Conservation (phyloP, 2,888 invertebrate species). For the Rhorus exstirpatorius region DNA sequence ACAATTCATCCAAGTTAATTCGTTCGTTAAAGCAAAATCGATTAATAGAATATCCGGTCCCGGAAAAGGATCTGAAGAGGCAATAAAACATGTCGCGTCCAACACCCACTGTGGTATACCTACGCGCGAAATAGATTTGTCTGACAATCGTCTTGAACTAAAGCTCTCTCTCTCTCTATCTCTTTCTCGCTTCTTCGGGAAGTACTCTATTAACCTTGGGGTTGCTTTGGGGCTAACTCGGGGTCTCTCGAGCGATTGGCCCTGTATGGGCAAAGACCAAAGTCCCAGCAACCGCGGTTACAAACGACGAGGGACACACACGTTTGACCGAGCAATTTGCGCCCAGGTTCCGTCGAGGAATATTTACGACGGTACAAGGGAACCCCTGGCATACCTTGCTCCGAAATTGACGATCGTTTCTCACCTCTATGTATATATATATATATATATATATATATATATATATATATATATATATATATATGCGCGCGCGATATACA, state of each 20-base stretch:
- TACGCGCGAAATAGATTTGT: conserved; percentile 49
- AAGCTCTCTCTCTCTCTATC: no score
- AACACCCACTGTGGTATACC: neutral
- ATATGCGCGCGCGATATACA: no score
- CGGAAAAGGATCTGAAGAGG: conserved; percentile 15
- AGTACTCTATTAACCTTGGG: conserved; percentile 60
- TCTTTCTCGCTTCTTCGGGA: conserved; percentile 63
- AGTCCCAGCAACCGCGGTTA: conserved; percentile 40
- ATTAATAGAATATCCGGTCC: conserved; percentile 44
- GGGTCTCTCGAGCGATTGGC: conserved; percentile 23
- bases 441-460: neutral
- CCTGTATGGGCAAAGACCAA: conserved; percentile 37
- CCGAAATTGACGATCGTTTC: conserved; percentile 35
- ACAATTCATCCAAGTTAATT: neutral
- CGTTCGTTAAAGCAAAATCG: neutral
- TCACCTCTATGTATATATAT: conserved; percentile 6
- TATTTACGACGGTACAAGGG: conserved; percentile 58
- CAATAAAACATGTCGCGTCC: conserved; percentile 40
- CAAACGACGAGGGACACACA: conserved; percentile 56
- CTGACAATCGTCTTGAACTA: conserved; percentile 45
- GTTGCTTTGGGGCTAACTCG: conserved; percentile 21
- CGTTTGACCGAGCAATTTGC: conserved; percentile 67
- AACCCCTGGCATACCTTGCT: neutral
- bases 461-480: neutral
- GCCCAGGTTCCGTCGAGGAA: conserved; percentile 59